Base-by-base conservation (phyloP, 2,113 vertebrate species). In the Hyperopisus bebe region DNA sequence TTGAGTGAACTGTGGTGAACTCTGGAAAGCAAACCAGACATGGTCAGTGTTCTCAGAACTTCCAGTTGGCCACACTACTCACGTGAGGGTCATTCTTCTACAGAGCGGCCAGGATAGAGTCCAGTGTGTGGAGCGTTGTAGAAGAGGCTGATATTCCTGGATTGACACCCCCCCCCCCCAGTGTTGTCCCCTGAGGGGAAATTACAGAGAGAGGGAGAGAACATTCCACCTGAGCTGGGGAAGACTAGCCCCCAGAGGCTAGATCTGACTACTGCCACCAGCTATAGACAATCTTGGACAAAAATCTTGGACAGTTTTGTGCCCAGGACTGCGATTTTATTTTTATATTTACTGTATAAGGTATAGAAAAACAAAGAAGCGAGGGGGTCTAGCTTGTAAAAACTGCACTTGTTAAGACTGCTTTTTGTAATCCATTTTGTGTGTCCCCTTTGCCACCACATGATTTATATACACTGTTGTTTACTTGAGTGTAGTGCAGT, bases 401-500 rank as follows among this genome's bases (percentile, higher is more conserved):
- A 92, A 88, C 51, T 89, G 91, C 93, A 92, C 85, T 89, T 93
- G 94, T 92, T 86, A 91, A 92, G 88, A 91, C 93, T 85, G 89
- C 5, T 86, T 93, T 96, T 96, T 95, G 91, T 95, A 94, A 93
- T 94, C 94, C 51, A 86, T 94, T 94, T 94, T 91, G 90, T 17
- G 91, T 95, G 94, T 94, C 90, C 93, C 91, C 92, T 91, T 21
- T 5, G 92, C 93, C 93, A 94, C 90, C 91, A 27, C 92, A 94
- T 94, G 93, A 93, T 94, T 94, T 95, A 94, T 94, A 94, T 94
- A 66, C 92, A 89, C 93, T 94, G 94, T 94, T 96, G 96, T 97
- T 94, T 93, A 94, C 92, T 94, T 94, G 95, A 94, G 94, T 95
- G 96, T 96, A 95, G 96, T 93, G 88, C 94, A 92, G 95, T 96